Base-by-base conservation (phyloP, 2,797 vertebrate species). In the Mus spretus region DNA sequence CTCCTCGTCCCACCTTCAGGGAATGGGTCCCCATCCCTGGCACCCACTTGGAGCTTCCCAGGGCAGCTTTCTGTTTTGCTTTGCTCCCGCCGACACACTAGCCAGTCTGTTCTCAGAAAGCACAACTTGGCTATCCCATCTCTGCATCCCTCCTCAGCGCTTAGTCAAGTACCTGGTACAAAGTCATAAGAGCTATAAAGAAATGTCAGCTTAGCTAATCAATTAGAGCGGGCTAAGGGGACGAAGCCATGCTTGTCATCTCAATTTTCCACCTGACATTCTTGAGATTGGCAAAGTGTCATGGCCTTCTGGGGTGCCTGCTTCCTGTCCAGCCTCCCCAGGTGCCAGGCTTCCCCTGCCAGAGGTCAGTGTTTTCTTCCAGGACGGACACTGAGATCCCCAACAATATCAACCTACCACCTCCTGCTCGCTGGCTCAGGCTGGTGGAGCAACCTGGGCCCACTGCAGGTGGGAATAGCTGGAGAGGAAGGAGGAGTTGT, bases 181-280 rank as follows among this genome's bases (percentile, higher is more conserved):
- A 67, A 88, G 80, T 26, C 79, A 89, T 57, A 77, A 80, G 91
- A 87, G 86, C 92, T 93, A 85, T 93, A 85, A 90, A 92, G 94
- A 92, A 91, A 90, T 65, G 57, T 92, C 65, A 92, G 78, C 67
- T 95, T 57, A n/a, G 44, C 93, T 94, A 93, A 96, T 92, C 86
- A 78, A 94, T 89, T 85, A 96, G 93, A 90, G 94, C 88, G 74
- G 79, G 81, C 90, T 24, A 92, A 94, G 82, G 81, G 84, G 94
- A 94, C 10, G n/a, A 91, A 96, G 82, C 75, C 79, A 57, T 84
- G 80, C 85, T 80, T 13, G 4, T 90, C 92, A 87, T 20, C 4
- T 37, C 40, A 79, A 83, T 95, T 91, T 96, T 93, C 85, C 90
- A 96, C 88, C 78, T 72, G 90, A 90, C 88, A 47, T 78, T 96